Base-by-base conservation (phyloP, 2,888 invertebrate species). In the Agonopterix alstromeriana region DNA sequence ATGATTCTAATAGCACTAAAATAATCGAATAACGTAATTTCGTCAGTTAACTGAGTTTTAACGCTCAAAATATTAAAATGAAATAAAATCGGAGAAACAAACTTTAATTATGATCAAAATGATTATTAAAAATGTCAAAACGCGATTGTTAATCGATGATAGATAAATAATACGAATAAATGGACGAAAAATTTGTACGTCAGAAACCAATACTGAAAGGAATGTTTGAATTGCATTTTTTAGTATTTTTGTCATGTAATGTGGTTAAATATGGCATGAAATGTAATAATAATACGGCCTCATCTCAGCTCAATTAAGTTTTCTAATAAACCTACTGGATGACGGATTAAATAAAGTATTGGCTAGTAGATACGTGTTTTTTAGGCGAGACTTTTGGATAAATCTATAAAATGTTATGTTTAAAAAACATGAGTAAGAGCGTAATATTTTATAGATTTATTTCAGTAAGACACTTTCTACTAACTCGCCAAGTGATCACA, bases 311-410 rank as follows among this genome's bases (percentile, higher is more conserved):
- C 62, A 54, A 27, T 51, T 52, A 77, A 82, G 82, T 81, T 86
- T 85, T 71, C 62, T 73, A 71, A 80, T 65, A 85, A 87, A 86
- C 79, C 78, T 77, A 82, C 77, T 79, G 79, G 85, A 85, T 83
- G 84, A 76, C 38, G 10, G 5, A 9, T 38, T 27, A 27, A 27
- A 27, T 27, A 27, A 27, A 7, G 27, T 27, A 27, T 27, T 27
- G 27, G 27, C 27, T 27, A 27, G 27, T 27, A 27, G 27, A 27
- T 27, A 7, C 2, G 27, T 27, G 27, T 27, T 27, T 7, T 27
- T 27, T 5, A 27, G 27, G 27, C 27, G 27, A 27, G 7, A 27
- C 27, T 27, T 5, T 27, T 27, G 27, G 27, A 27, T 27, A 27
- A 27, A 27, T 27, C 27, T 27, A 27, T 27, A 27, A 27, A 27